Evolutionary conservation across 1,140 invertebrate species (phyloP), one percentile per base, ranked within the genome.

Genomic region (Apolygus lucorum): DNA sequence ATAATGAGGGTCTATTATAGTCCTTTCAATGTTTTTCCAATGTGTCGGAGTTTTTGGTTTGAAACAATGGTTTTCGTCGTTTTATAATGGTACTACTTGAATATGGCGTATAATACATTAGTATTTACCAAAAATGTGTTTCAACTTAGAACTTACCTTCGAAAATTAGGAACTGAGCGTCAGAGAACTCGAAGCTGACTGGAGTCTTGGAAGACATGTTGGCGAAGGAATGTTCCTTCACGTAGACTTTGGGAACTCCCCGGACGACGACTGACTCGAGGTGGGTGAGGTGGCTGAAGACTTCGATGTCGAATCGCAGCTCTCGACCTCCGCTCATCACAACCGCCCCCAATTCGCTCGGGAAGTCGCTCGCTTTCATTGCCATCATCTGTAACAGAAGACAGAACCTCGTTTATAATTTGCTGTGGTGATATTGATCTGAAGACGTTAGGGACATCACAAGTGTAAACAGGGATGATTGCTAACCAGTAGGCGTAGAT

Each of bases 301-400:
- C 80, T 2, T 79, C 81, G 13, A 80, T 72, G 29, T 82, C 80
- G 70, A 89, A 83, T 49, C 79, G 78, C 25, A 89, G 72, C 28
- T 83, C 81, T 28, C 82, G 78, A 11, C 83, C 85, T 17, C 84
- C 84, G 1, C 76, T 80, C 1, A 89, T 78, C 22, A 84, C 82
- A 25, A 89, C 78, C 77, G 82, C 84, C 77, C 79, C 80, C 73
- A 79, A 78, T 71, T 82, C 79, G 42, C 79, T 76, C 67, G 80
- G 82, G 75, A 82, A 80, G 70, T 82, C 81, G 24, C 82, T 82
- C 72, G 79, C 77, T 34, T 76, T 75, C n/a, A 86, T 73, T 66
- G 82, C 80, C 25, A 84, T 75, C 28, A 80, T 79, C 85, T 86
- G 80, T 24, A 80, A 79, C 68, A 76, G 69, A 71, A 74, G 74